Conservation (phyloP, 1,140 invertebrate species). For the Drosophila bifasciata region DNA sequence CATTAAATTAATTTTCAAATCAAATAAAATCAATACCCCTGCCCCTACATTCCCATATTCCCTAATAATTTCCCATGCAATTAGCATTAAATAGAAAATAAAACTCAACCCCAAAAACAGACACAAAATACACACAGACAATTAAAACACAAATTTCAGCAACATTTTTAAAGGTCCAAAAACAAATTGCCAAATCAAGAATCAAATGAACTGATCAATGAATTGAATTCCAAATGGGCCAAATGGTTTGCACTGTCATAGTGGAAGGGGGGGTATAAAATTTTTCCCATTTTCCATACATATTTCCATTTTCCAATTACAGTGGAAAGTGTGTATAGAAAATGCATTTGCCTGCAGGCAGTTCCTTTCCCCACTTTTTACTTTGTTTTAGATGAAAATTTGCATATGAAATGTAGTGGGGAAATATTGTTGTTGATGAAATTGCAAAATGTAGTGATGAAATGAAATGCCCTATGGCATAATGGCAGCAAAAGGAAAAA, state of each 20-base stretch:
- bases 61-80: slow-evolving; percentile 46
- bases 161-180: slow-evolving; percentile 38
- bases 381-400: slow-evolving; percentile 30
- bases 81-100: slow-evolving; percentile 43
- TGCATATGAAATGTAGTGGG: slow-evolving; percentile 61
- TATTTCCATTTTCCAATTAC: slow-evolving; percentile 39
- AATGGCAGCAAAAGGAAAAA: slow-evolving; percentile 14
- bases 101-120: slow-evolving; percentile 21
- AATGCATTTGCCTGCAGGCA: slow-evolving; percentile 51
- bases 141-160: slow-evolving; percentile 36
- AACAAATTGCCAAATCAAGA: slow-evolving; percentile 50
- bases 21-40: too few relatives aligned
- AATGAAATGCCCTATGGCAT: slow-evolving; percentile 32
- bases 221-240: slow-evolving; percentile 58
- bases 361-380: not conserved
- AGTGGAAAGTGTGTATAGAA: slow-evolving; percentile 26
- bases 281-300: slow-evolving; percentile 32
- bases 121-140: slow-evolving; percentile 15
- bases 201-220: slow-evolving; percentile 73
- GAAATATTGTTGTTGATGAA: slow-evolving; percentile 29
- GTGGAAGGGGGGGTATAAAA: not conserved
- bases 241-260: slow-evolving; percentile 11
- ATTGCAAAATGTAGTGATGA: slow-evolving; percentile 48
- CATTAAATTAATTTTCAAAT: slow-evolving; percentile 34
- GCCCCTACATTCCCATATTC: slow-evolving; percentile 31